Conservation (phyloP, 2,113 vertebrate species). For the Carassius gibelio region DNA sequence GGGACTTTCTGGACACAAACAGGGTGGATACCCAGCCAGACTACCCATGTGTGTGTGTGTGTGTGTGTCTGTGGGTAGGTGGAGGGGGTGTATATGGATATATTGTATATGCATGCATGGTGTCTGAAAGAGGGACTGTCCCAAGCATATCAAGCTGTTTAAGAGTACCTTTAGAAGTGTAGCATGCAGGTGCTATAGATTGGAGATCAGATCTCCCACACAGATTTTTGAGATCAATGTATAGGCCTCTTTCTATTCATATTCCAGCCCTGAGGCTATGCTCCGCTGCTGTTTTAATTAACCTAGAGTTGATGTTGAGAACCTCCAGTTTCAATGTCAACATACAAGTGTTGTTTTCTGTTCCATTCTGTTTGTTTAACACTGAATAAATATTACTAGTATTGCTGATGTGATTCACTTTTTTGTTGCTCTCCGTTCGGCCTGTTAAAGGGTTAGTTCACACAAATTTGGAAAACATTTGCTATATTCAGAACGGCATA, state of each 20-base stretch:
- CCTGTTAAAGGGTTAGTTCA: background rate
- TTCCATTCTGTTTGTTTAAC: slow-evolving; percentile 34
- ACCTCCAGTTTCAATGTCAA: background rate
- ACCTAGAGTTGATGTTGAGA: slow-evolving; percentile 25
- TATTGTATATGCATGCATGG: slow-evolving; percentile 43
- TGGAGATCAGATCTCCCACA: slow-evolving; percentile 32
- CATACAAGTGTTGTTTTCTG: slow-evolving; percentile 6
- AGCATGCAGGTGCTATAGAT: slow-evolving; percentile 49
- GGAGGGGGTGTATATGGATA: slow-evolving; percentile 9
- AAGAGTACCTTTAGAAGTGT: slow-evolving; percentile 36
- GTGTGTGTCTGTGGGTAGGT: slow-evolving; percentile 37
- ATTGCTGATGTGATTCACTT: background rate
- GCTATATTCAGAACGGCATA: background rate
- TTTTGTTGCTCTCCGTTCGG: background rate
- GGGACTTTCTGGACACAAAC: slow-evolving; percentile 63
- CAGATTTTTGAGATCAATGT: slow-evolving; percentile 8
- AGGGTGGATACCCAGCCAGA: slow-evolving; percentile 61
- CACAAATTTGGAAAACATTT: background rate
- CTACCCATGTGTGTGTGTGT: slow-evolving; percentile 54
- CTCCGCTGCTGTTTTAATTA: background rate
- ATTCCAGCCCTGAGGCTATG: background rate
- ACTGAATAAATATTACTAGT: background rate
- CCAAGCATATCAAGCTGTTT: slow-evolving; percentile 58
- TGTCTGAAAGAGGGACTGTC: slow-evolving; percentile 43
- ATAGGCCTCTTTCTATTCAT: background rate